phyloP scores from a whole-genome alignment of 2,888 invertebrate species.

The Globia sparganii region DNA sequence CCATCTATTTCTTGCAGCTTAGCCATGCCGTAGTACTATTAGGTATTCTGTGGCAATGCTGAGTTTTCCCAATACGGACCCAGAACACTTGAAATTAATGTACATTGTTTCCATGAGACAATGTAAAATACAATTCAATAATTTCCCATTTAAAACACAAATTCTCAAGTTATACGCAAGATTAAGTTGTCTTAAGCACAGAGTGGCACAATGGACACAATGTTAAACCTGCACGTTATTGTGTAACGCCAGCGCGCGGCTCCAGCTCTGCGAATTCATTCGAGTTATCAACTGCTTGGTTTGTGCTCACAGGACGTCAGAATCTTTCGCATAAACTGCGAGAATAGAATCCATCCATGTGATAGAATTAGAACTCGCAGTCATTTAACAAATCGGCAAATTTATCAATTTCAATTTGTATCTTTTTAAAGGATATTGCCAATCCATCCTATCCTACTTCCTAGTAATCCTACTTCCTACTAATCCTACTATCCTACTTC shows the following conservation, averaged over 20 bases:
- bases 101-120: not conserved
- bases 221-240: not conserved
- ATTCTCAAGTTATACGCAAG: not conserved
- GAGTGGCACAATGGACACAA: not conserved
- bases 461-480: too few relatives aligned
- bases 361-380: too few relatives aligned
- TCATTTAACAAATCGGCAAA: too few relatives aligned
- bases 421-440: too few relatives aligned
- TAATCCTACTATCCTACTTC: too few relatives aligned
- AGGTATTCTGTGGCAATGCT: too few relatives aligned
- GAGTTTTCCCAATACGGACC: not conserved
- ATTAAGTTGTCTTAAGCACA: not conserved
- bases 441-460: too few relatives aligned
- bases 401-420: too few relatives aligned
- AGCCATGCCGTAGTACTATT: too few relatives aligned
- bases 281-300: not conserved
- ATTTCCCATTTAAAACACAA: not conserved
- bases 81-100: not conserved
- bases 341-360: too few relatives aligned
- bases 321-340: not conserved
- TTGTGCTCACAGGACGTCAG: not conserved
- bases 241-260: not conserved
- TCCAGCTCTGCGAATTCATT: constrained; percentile 1
- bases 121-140: not conserved
- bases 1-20: not conserved